Evolutionary conservation across 2,797 vertebrate species (phyloP), one percentile per base, ranked within the genome.

Genomic region (Urophycis tenuis): DNA sequence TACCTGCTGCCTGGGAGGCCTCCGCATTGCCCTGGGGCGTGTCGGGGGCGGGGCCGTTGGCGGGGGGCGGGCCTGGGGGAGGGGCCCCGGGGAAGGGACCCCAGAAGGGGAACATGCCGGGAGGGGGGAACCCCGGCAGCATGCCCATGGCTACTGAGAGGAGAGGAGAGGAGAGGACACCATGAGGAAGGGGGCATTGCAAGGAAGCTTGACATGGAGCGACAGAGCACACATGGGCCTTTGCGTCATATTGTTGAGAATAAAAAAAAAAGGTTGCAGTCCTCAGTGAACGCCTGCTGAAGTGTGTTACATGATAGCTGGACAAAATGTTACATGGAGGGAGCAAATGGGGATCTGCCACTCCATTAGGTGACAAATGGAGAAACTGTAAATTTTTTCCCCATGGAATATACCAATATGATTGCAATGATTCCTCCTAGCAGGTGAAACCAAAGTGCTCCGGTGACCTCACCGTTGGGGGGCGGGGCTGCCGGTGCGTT

Each of bases 31-130:
- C 76, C 1, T 89, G 91, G 2, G 90, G 77, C 1, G 89, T 75
- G 0, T 92, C 90, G 0, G 83, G 0, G 1, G 86, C 70, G 7
- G 85, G 84, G 0, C 87, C 79, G 73, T 88, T 71, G 3, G 86
- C 88, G 22, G 93, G 91, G 17, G 92, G 35, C 0, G 89, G 83
- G 0, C 83, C 92, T 74, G 85, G 84, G 1, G 90, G 92, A 0
- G 92, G 93, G 0, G 95, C 95, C 0, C 93, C 95, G 1, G 96
- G 96, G 75, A 98, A 97, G 0, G 96, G 95, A 77, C 92, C 97
- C 97, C 96, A 99, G 74, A 99, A 94, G 0, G 96, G 96, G 80
- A 99, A 97, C 88, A 98, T 91, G 9, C 95, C 96, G 0, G 96
- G 96, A 0, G 96, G 96, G 53, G 96, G 96, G 53, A 99, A 98